phyloP scores from a whole-genome alignment of 2,797 vertebrate genomes.

The Prunella strophiata region DNA sequence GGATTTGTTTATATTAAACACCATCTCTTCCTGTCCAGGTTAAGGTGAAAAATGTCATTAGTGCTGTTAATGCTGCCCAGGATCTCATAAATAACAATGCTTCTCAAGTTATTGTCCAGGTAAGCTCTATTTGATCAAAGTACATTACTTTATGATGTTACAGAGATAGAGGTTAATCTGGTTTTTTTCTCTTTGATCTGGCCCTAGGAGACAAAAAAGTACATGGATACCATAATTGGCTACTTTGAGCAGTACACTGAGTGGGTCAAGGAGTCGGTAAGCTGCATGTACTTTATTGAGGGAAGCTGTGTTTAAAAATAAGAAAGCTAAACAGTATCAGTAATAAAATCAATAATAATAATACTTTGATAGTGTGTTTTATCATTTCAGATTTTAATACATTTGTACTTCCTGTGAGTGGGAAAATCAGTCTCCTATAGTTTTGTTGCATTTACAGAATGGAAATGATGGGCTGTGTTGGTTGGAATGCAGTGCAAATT shows the following conservation, averaged over 20 bases:
- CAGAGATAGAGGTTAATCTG: background rate
- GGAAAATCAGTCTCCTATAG: background rate
- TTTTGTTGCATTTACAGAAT: background rate
- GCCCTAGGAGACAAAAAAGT: conserved; percentile 84
- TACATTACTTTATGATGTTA: background rate
- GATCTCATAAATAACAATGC: conserved; percentile 85
- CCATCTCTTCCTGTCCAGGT: conserved; percentile 72
- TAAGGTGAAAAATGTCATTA: conserved; percentile 81
- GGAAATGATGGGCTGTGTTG: background rate
- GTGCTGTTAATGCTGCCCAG: conserved; percentile 84
- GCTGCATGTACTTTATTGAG: conserved; percentile 45
- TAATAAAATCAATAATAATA: background rate
- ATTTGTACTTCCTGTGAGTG: background rate
- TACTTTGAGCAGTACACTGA: conserved; percentile 90
- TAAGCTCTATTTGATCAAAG: conserved; percentile 59
- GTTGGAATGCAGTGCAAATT: background rate
- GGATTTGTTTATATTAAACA: background rate
- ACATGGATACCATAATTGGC: conserved; percentile 80
- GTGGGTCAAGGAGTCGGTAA: conserved; percentile 91
- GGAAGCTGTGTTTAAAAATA: background rate
- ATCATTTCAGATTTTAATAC: background rate
- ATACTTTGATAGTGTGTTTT: background rate
- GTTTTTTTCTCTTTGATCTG: background rate
- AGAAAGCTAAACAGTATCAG: background rate
- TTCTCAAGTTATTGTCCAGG: conserved; percentile 82